Conservation (phyloP, 1,140 invertebrate genomes). For the Leucophenga varia region DNA sequence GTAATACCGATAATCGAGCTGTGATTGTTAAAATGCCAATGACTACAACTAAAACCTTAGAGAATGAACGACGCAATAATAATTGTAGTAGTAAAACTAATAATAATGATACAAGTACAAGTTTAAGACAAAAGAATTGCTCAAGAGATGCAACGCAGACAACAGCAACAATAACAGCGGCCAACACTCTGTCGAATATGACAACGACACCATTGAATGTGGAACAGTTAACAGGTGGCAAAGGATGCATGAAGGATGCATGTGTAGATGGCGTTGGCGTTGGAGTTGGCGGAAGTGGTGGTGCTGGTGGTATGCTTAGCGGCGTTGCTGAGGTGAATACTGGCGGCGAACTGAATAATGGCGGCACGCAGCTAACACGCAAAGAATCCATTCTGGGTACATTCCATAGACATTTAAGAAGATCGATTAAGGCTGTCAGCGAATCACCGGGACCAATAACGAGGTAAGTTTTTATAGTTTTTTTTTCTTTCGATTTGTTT, state of each 20-base stretch:
- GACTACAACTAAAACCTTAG: no score
- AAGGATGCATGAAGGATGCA: background rate
- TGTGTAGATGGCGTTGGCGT: conserved; percentile 1
- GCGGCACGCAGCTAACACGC: conserved; percentile 37
- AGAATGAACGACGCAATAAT: conserved; percentile 8
- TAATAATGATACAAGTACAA: background rate
- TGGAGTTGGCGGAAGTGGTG: conserved; percentile 1
- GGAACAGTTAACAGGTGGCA: conserved; percentile 20
- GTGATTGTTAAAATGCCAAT: conserved; percentile 36
- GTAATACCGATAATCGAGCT: conserved; percentile 24
- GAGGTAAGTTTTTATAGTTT: conserved; percentile 50
- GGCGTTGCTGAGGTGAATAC: conserved; percentile 27
- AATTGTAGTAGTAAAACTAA: no score
- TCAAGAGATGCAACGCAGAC: no score
- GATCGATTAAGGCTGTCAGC: conserved; percentile 58
- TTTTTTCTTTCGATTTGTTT: no score
- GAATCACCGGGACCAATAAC: conserved; percentile 51
- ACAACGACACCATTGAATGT: conserved; percentile 23
- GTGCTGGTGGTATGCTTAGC: background rate
- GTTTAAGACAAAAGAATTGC: background rate
- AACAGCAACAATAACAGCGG: no score
- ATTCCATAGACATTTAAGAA: conserved; percentile 60
- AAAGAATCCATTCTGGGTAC: conserved; percentile 58
- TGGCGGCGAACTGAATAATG: conserved; percentile 38
- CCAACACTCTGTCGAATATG: no score